Conservation (phyloP, 2,797 vertebrate species). For the Pseudochirops corinnae region DNA sequence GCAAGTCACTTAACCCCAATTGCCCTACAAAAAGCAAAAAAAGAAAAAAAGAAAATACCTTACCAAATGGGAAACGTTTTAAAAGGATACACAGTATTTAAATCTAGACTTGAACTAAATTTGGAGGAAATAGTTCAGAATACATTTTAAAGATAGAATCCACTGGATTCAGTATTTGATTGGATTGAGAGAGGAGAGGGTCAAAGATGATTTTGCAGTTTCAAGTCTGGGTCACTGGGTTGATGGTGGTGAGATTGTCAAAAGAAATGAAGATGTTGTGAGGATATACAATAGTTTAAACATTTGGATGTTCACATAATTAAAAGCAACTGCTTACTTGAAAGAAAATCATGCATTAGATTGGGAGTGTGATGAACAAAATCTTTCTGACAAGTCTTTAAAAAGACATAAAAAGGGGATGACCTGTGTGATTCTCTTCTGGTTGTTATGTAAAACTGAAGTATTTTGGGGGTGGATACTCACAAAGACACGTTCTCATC, state of each 20-base stretch:
- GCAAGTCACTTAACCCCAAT: no score
- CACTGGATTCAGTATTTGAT: not conserved
- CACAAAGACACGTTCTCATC: not conserved
- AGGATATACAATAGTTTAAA: not conserved
- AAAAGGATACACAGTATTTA: slow-evolving; percentile 34
- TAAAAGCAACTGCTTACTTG: not conserved
- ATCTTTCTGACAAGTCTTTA: not conserved
- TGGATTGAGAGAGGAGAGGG: not conserved
- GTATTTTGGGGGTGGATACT: no score
- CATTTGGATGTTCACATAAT: not conserved
- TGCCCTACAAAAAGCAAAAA: no score
- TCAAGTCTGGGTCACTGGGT: not conserved
- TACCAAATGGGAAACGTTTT: slow-evolving; percentile 20
- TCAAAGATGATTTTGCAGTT: not conserved
- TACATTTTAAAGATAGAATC: not conserved
- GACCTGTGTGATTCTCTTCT: not conserved
- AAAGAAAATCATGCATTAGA: not conserved
- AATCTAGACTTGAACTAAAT: slow-evolving; percentile 1
- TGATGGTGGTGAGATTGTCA: not conserved
- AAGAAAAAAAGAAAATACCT: no score
- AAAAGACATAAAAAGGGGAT: not conserved
- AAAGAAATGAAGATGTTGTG: not conserved
- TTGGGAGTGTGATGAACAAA: not conserved
- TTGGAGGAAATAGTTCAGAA: slow-evolving; percentile 5
- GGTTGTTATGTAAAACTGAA: not conserved